phyloP scores from a whole-genome alignment of 2,113 vertebrate genomes.

The Bufo gargarizans region DNA sequence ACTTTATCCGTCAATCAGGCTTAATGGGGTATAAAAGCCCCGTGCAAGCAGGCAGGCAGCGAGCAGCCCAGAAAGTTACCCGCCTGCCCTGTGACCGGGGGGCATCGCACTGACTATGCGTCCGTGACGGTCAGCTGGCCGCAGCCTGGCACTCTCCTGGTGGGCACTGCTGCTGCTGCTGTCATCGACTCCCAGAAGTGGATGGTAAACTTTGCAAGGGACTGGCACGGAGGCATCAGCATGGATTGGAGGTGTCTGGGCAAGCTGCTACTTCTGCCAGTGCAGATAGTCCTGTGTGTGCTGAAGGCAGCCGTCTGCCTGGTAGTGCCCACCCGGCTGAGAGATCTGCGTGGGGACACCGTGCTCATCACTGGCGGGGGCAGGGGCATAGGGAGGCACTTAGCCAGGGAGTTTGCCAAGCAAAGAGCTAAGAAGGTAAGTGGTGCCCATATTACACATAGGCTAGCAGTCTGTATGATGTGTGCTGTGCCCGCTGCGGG shows the following conservation, averaged over 20 bases:
- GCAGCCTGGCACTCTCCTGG: constrained; percentile 60
- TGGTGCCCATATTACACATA: background rate
- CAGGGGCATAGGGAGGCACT: constrained; percentile 92
- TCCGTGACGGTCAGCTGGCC: too few relatives aligned
- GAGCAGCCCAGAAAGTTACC: constrained; percentile 38
- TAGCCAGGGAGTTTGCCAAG: constrained; percentile 88
- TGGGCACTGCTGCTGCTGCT: background rate
- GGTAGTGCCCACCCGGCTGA: constrained; percentile 79
- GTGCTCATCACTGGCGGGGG: constrained; percentile 96
- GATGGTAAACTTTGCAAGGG: constrained; percentile 6
- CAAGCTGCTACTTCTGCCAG: constrained; percentile 81
- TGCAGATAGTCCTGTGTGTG: constrained; percentile 80
- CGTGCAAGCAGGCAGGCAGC: constrained; percentile 56
- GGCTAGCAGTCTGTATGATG: too few relatives aligned
- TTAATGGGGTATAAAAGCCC: constrained; percentile 83
- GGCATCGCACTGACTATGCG: constrained; percentile 77
- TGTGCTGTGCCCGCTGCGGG: too few relatives aligned
- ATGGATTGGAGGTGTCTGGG: constrained; percentile 86
- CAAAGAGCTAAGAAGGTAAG: constrained; percentile 91
- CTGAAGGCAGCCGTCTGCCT: constrained; percentile 74
- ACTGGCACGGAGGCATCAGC: constrained; percentile 55
- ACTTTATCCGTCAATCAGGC: constrained; percentile 95
- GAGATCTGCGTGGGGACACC: constrained; percentile 83
- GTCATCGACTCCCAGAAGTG: background rate
- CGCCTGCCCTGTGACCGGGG: constrained; percentile 1